Evolutionary conservation across 2,888 invertebrate genomes (phyloP).

Genomic region (Perizoma flavofasciatum): DNA sequence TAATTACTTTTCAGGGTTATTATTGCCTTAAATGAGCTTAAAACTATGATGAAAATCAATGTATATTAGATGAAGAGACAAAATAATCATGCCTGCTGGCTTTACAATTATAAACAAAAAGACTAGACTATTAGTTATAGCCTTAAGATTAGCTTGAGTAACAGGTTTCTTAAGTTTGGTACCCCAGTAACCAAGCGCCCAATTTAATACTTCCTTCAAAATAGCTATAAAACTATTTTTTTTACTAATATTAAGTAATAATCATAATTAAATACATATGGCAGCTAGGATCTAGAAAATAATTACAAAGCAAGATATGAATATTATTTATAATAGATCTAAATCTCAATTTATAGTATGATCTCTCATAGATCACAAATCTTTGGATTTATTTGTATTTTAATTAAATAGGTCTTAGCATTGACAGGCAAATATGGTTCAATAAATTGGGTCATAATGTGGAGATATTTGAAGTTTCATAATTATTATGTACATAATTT

Average conservation of each 20-base stretch:
- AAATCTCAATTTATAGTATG: conserved; percentile 36
- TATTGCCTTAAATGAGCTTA: conserved; percentile 33
- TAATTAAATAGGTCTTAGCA: conserved; percentile 39
- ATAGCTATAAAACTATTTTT: conserved; percentile 21
- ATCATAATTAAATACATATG: conserved; percentile 60
- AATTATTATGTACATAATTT: conserved; percentile 30
- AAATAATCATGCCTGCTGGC: conserved; percentile 19
- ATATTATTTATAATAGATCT: conserved; percentile 32
- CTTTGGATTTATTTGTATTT: conserved; percentile 42
- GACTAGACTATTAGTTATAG: conserved; percentile 30
- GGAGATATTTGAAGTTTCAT: conserved; percentile 25
- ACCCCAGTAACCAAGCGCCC: conserved; percentile 11
- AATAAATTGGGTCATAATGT: conserved; percentile 15
- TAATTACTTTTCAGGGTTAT: conserved; percentile 19
- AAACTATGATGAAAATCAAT: conserved; percentile 28
- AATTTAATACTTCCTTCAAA: conserved; percentile 15
- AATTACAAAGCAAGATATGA: conserved; percentile 47
- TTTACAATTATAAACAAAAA: conserved; percentile 20
- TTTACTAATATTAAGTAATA: conserved; percentile 28
- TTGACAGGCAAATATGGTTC: conserved; percentile 18
- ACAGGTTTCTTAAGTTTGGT: conserved; percentile 17
- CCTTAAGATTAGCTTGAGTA: conserved; percentile 23
- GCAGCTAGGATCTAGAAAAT: conserved; percentile 62
- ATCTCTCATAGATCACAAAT: conserved; percentile 36
- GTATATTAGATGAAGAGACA: conserved; percentile 21